phyloP scores from a whole-genome alignment of 2,888 invertebrate species.

The Stramonita haemastoma region DNA sequence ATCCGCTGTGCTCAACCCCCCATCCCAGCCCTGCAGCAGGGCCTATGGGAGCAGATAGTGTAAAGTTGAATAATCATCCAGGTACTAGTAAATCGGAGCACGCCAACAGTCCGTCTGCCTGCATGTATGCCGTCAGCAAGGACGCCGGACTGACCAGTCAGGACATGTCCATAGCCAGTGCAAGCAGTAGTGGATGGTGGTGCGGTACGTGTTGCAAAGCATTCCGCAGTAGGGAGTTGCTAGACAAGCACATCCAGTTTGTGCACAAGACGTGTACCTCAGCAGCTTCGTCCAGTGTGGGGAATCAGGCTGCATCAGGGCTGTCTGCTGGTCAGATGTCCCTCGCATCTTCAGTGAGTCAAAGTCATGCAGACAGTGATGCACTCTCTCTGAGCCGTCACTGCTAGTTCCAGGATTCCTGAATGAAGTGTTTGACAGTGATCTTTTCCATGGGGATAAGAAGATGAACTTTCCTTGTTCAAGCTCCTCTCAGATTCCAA shows the following conservation, averaged over 20 bases:
- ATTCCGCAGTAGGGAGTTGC: background rate
- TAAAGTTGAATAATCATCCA: background rate
- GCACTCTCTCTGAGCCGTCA: background rate
- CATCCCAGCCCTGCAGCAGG: background rate
- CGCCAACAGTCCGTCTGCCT: background rate
- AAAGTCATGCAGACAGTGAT: background rate
- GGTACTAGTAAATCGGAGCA: background rate
- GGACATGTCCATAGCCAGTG: background rate
- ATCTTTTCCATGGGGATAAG: background rate
- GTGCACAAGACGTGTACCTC: background rate
- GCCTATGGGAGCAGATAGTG: no score
- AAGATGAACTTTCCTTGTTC: background rate
- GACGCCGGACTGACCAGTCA: no score
- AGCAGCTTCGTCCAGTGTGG: no score
- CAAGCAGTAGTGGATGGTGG: slow-evolving; percentile 2
- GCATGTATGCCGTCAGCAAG: background rate
- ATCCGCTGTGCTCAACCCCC: background rate
- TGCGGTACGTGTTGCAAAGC: background rate
- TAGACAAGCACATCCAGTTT: slow-evolving; percentile 20
- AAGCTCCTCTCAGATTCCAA: background rate
- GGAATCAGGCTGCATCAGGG: no score
- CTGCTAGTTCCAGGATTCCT: background rate
- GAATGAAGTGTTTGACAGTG: background rate
- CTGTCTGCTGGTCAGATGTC: no score
- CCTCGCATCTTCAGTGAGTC: background rate